Conservation (phyloP, 1,140 invertebrate species). For the Drosophila busckii region DNA sequence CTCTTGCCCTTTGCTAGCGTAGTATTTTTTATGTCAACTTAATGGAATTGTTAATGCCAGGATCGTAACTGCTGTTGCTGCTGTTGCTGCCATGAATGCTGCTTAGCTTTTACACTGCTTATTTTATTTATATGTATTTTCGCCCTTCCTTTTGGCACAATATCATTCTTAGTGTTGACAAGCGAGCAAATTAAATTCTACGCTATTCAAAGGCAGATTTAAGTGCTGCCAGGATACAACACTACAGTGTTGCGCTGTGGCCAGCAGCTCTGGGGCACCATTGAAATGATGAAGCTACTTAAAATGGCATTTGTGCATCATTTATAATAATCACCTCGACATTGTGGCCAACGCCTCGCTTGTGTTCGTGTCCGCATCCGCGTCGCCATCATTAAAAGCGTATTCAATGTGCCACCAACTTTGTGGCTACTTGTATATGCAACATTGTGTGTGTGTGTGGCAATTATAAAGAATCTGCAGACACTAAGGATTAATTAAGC, state of each 20-base stretch:
- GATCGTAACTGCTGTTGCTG: constrained; percentile 10
- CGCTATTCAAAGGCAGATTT: constrained; percentile 17
- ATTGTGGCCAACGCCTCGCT: constrained; percentile 7
- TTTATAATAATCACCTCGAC: constrained; percentile 56
- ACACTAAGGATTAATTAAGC: no score
- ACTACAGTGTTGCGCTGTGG: constrained; percentile 14
- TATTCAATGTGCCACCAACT: constrained; percentile 27
- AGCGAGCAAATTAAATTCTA: constrained; percentile 32
- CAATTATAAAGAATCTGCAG: not conserved
- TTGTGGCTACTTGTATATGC: not conserved
- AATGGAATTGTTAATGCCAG: constrained; percentile 72
- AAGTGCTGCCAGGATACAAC: constrained; percentile 19
- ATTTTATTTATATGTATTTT: constrained; percentile 14
- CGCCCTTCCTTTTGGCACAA: constrained; percentile 23
- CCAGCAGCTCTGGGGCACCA: not conserved
- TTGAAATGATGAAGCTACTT: constrained; percentile 31
- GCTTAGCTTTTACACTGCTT: not conserved
- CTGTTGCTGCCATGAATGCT: constrained; percentile 12
- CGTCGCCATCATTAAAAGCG: constrained; percentile 53
- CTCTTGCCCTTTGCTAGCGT: constrained; percentile 15
- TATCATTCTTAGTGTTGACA: constrained; percentile 39
- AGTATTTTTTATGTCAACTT: constrained; percentile 33
- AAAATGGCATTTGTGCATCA: constrained; percentile 56
- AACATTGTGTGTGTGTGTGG: not conserved
- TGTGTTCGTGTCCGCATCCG: not conserved